A percentile compares a stretch with the other conserved stretches of the same genome.
These are phyloP conservation scores for Globia sparganii DNA, from an alignment of 2,888 invertebrate species.

Conservation along the genomic window DNA sequence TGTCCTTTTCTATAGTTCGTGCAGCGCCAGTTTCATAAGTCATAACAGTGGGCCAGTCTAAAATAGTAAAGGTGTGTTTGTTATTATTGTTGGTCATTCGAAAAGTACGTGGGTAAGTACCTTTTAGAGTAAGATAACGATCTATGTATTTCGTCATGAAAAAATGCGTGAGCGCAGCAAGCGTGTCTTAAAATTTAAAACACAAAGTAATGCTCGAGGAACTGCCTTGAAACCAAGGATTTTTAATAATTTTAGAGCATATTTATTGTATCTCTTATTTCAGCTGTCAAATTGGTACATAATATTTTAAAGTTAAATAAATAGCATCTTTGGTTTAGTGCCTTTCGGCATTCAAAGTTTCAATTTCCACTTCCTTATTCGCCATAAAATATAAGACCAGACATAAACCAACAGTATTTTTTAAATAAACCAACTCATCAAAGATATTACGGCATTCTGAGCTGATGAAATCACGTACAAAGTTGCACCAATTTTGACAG, in stretches of 20 bases:
- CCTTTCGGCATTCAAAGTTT: constrained; percentile 1
- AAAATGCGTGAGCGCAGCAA: constrained; percentile 42
- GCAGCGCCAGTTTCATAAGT: neutral
- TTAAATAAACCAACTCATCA: constrained; percentile 50
- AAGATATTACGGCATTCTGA: constrained; percentile 32
- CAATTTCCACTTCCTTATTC: constrained; percentile 47
- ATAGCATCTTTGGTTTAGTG: constrained; percentile 2
- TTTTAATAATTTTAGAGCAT: constrained; percentile 26
- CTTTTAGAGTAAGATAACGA: constrained; percentile 36
- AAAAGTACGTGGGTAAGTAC: neutral
- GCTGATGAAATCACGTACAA: constrained; percentile 64
- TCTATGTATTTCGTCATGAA: constrained; percentile 43
- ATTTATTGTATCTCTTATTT: constrained; percentile 17
- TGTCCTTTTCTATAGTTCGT: neutral
- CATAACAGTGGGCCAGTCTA: neutral
- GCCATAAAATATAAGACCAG: constrained; percentile 24
- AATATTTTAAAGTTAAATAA: neutral
- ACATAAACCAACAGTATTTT: constrained; percentile 34
- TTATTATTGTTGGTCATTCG: constrained; percentile 13
- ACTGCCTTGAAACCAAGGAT: constrained; percentile 55
- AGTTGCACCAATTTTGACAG: constrained; percentile 64
- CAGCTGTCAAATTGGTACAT: constrained; percentile 1
- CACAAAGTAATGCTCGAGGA: constrained; percentile 38
- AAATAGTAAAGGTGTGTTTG: neutral
- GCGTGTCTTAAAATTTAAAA: constrained; percentile 30